Base-by-base conservation (phyloP, 2,797 vertebrate genomes). In the Ciconia nigra region DNA sequence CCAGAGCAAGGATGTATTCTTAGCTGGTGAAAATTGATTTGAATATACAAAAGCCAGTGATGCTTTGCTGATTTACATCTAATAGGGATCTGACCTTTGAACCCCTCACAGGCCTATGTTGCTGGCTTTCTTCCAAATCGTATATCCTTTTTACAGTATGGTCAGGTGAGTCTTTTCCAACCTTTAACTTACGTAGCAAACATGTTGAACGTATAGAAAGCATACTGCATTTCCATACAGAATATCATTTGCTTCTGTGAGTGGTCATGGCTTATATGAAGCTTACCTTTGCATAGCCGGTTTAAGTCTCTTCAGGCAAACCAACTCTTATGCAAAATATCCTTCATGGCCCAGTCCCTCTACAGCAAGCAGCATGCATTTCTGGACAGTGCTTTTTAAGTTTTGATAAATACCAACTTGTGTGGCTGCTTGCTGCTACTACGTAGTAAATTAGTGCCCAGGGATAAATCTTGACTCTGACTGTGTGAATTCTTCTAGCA, bases 1-100 rank as follows among this genome's bases (percentile, higher is more conserved):
- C 62, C 37, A 42, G 58, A 87, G 66, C 21, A 63, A 80, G 74
- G 47, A 57, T 66, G 37, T 72, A 28, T 87, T 90, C 51, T 87
- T 90, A 90, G 88, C 80, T 77, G 83, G 59, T 51, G 59, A 67
- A 93, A 95, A 93, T 89, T 54, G n/a, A 63, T 76, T 81, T 59
- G 73, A 69, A 28, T 65, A n/a, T 35, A 54, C 15, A 65, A 87
- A 89, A 95, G 20, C 39, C 62, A 54, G 42, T 29, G 73, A 58
- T 22, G 62, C 6, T 89, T 89, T 90, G 16, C 31, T 82, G 77
- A 22, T 71, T 89, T 96, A 49, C 26, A 57, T 35, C 73, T 82
- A 62, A 15, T 52, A 80, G 54, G 24, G 57, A 42, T 24, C 31
- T 92, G 73, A 90, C 47, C 73, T 87, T 67, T 92, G 63, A 93